These are phyloP conservation scores for Chaetodon trifasciatus DNA, from an alignment of 2,797 vertebrate genomes.

Conservation along the genomic window DNA sequence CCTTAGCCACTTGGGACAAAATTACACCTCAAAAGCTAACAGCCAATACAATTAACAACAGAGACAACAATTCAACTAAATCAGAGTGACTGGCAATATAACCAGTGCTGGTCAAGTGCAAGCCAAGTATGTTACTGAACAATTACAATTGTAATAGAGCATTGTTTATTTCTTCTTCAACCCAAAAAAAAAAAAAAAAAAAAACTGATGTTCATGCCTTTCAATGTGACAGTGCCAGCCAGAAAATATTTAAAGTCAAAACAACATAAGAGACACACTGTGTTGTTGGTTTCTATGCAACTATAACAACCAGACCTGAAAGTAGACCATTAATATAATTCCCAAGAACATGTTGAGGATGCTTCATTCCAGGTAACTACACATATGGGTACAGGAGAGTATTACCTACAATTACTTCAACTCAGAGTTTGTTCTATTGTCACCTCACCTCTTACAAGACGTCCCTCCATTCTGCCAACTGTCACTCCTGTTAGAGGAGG, in stretches of 20 bases:
- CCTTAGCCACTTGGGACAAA: background rate
- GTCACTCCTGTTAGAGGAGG: slow-evolving; percentile 84
- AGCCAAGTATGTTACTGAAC: background rate
- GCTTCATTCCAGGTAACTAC: background rate
- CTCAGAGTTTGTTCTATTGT: background rate
- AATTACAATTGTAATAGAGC: background rate
- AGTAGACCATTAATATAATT: slow-evolving; percentile 1
- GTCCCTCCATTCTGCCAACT: slow-evolving; percentile 91
- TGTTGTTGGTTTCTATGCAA: slow-evolving; percentile 19
- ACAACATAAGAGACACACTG: slow-evolving; percentile 10
- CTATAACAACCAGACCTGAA: slow-evolving; percentile 6
- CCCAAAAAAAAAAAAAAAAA: background rate
- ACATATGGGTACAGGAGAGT: background rate
- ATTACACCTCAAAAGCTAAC: background rate
- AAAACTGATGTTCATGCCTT: background rate
- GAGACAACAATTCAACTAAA: background rate
- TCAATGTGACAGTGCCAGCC: background rate
- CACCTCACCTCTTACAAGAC: slow-evolving; percentile 90
- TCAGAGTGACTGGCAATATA: background rate
- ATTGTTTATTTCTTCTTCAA: background rate
- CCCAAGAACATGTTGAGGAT: background rate
- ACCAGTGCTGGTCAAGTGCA: background rate
- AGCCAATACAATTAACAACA: background rate
- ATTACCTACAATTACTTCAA: slow-evolving; percentile 6
- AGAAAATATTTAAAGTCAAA: background rate